Evolutionary conservation across 2,113 vertebrate species (phyloP).

Genomic region (Tor tambroides): DNA sequence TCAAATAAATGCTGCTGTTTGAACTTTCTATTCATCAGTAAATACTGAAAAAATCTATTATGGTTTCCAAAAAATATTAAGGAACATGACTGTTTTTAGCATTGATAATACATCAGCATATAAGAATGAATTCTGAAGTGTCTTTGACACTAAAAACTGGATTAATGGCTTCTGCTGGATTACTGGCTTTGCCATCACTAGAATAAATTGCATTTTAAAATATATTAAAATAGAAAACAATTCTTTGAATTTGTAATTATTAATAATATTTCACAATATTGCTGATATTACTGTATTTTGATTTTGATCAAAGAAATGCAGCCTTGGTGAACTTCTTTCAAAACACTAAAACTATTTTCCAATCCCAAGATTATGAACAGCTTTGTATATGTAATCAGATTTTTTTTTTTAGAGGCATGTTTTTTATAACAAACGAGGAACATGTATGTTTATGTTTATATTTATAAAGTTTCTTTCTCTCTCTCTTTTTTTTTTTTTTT

Average conservation of each 20-base stretch:
- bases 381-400: not conserved
- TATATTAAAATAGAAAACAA: not conserved
- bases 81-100: not conserved
- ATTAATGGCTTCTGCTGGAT: not conserved
- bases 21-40: not conserved
- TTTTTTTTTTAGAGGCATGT: not conserved
- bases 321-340: not conserved
- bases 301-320: not conserved
- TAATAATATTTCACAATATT: not conserved
- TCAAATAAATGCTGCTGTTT: not conserved
- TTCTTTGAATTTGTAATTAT: not conserved
- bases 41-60: not conserved
- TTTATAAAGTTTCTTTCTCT: not conserved
- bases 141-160: not conserved
- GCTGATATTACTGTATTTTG: not conserved
- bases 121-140: not conserved
- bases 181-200: not conserved
- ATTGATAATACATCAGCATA: not conserved
- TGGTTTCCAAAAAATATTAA: not conserved
- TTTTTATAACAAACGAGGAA: not conserved
- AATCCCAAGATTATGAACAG: not conserved
- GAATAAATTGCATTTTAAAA: not conserved
- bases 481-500: not conserved
- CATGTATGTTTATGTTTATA: not conserved
- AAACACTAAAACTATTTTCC: not conserved